phyloP scores from a whole-genome alignment of 2,888 invertebrate species.

The Schrankia costaestrigalis region DNA sequence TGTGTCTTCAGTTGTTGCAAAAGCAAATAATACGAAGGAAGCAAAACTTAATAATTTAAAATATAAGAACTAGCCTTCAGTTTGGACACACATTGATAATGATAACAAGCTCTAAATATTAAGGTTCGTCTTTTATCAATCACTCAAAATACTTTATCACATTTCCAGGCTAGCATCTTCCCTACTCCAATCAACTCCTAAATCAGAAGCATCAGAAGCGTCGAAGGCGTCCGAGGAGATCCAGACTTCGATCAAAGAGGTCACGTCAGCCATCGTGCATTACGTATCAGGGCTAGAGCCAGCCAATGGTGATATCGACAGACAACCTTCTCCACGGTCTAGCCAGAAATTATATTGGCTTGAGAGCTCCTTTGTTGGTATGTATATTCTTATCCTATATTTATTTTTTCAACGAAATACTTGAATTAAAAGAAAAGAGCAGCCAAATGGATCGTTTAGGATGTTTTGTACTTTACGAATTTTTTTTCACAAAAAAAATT shows the following conservation, averaged over 20 bases:
- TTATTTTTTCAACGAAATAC: no score
- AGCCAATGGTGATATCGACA: slow-evolving; percentile 77
- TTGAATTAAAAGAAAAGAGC: neutral
- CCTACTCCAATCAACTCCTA: slow-evolving; percentile 76
- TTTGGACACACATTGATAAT: neutral
- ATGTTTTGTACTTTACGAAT: no score
- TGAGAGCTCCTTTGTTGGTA: slow-evolving; percentile 90
- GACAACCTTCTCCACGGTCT: slow-evolving; percentile 80
- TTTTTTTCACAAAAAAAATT: no score
- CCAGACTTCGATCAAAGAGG: slow-evolving; percentile 93
- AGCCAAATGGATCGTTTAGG: no score
- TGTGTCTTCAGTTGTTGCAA: no score
- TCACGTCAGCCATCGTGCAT: slow-evolving; percentile 95
- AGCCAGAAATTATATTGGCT: slow-evolving; percentile 91
- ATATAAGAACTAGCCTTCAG: neutral
- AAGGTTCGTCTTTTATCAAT: neutral
- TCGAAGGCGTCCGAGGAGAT: slow-evolving; percentile 84
- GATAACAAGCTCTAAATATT: no score
- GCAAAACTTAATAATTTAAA: neutral
- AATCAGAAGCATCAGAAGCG: slow-evolving; percentile 42
- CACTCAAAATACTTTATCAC: neutral
- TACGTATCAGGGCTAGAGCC: slow-evolving; percentile 89
- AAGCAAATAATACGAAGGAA: neutral
- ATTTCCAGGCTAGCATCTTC: slow-evolving; percentile 83
- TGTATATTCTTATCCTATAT: slow-evolving; percentile 23